Evolutionary conservation across 2,888 invertebrate species (phyloP).

Genomic region (Hyposoter didymator): DNA sequence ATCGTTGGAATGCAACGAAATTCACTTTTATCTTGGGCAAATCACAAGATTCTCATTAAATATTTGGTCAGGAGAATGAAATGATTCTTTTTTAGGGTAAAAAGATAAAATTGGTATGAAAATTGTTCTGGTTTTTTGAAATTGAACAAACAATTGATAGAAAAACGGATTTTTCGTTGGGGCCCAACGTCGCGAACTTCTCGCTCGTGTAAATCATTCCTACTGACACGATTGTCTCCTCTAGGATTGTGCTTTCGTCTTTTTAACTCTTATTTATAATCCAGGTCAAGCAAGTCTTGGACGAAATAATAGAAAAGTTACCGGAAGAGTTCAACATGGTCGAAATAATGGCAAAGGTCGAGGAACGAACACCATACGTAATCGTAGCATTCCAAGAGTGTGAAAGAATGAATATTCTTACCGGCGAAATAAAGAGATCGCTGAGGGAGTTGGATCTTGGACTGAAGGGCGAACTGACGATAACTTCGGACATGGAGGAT

Average conservation of each 20-base stretch:
- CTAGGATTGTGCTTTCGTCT: neutral
- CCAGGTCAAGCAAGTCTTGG: conserved; percentile 96
- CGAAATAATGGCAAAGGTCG: conserved; percentile 97
- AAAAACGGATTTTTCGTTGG: no score
- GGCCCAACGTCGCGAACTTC: no score
- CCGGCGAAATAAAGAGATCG: conserved; percentile 95
- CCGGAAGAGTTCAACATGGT: conserved; percentile 98
- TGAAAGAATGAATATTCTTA: conserved; percentile 97
- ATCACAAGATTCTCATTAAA: no score
- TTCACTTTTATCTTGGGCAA: no score
- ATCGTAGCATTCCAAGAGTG: conserved; percentile 98
- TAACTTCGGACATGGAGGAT: conserved; percentile 98
- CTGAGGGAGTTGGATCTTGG: conserved; percentile 96
- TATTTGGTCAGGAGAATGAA: no score
- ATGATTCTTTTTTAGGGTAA: no score
- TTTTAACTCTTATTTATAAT: neutral
- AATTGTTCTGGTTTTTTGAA: no score
- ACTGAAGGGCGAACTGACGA: conserved; percentile 97
- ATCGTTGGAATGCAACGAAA: no score
- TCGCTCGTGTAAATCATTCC: conserved; percentile 84
- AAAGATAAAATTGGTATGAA: no score
- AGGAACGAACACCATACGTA: conserved; percentile 98
- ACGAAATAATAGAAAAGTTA: conserved; percentile 97
- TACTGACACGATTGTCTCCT: neutral
- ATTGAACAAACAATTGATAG: no score